Evolutionary conservation across 2,113 vertebrate genomes (phyloP).

Genomic region (Gyps fulvus): DNA sequence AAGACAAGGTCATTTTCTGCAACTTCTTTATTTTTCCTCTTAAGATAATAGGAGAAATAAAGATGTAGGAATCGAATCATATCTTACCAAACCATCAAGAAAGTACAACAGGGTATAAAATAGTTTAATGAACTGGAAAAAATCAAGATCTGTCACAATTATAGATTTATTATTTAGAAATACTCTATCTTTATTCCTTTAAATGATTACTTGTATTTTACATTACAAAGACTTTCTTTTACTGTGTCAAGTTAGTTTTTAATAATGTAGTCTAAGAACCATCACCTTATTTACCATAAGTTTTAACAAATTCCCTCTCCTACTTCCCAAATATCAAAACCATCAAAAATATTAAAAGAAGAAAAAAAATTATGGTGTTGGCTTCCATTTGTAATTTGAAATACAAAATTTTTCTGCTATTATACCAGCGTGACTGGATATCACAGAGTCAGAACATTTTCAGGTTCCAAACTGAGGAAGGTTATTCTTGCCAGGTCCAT

Average conservation of each 20-base stretch:
- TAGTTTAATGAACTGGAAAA: neutral
- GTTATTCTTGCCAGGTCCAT: neutral
- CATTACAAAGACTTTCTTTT: neutral
- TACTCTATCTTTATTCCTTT: neutral
- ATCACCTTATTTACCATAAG: neutral
- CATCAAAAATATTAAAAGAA: neutral
- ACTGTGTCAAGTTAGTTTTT: neutral
- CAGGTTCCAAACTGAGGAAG: neutral
- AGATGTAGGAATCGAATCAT: neutral
- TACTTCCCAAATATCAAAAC: neutral
- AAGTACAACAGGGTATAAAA: neutral
- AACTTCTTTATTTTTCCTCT: neutral
- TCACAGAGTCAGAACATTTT: neutral
- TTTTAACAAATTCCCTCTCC: neutral
- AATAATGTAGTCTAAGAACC: neutral
- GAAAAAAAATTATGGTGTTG: fast-evolving
- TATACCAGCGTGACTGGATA: neutral
- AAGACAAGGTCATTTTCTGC: neutral
- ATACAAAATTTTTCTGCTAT: neutral
- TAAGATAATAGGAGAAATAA: neutral
- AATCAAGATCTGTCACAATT: neutral
- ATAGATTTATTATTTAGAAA: neutral
- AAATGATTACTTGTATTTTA: neutral
- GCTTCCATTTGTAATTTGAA: neutral
- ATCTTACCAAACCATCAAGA: neutral